Conservation (phyloP, 2,888 invertebrate genomes). For the Halocaridina rubra region DNA sequence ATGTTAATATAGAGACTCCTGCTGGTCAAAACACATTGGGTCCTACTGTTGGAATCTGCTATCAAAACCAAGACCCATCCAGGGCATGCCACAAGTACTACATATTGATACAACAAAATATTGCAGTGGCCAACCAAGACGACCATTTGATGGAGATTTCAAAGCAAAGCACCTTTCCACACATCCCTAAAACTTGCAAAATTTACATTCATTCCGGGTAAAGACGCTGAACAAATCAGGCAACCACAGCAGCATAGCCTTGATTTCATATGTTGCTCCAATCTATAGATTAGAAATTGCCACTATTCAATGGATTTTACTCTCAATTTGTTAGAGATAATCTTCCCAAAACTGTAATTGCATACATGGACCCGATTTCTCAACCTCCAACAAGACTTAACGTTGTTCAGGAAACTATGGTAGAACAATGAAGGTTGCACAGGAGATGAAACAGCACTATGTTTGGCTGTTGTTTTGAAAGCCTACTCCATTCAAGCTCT, state of each 20-base stretch:
- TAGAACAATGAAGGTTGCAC: neutral
- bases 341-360: neutral
- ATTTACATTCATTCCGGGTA: neutral
- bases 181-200: neutral
- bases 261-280: neutral
- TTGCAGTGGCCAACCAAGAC: neutral
- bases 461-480: neutral
- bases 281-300: neutral
- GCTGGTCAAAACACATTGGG: neutral
- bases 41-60: constrained; percentile 15
- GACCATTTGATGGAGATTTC: neutral
- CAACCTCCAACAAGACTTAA: neutral
- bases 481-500: neutral
- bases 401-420: neutral
- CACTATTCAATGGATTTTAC: neutral
- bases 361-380: neutral
- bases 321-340: neutral
- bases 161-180: neutral
- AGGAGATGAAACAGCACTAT: neutral
- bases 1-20: neutral
- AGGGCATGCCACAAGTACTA: no score
- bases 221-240: neutral
- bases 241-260: neutral
- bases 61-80: neutral
- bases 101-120: no score